These are phyloP conservation scores for Zapus hudsonius DNA, from an alignment of 2,113 vertebrate genomes.

Conservation along the genomic window DNA sequence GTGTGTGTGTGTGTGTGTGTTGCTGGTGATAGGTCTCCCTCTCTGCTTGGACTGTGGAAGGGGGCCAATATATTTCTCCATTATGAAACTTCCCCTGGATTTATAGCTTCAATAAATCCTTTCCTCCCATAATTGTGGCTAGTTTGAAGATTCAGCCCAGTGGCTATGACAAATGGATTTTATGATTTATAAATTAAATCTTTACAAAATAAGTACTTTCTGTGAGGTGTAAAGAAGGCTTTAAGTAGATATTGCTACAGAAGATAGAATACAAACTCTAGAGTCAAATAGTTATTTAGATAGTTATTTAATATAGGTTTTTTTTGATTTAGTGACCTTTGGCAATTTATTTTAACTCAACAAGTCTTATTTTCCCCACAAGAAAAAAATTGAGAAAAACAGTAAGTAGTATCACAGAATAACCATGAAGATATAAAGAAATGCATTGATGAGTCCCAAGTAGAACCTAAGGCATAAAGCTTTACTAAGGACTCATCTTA, in stretches of 20 bases:
- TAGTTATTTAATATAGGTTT: too few species aligned
- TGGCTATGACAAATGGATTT: too few species aligned
- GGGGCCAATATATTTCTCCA: too few species aligned
- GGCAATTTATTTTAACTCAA: not conserved
- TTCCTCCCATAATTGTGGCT: too few species aligned
- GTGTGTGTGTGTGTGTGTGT: too few species aligned
- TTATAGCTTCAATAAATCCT: too few species aligned
- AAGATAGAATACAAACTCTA: not conserved
- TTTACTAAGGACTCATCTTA: not conserved
- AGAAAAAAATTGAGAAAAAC: conserved; percentile 12
- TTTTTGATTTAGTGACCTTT: not conserved
- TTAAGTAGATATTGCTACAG: not conserved
- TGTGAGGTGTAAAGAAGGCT: not conserved
- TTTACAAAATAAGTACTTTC: not conserved
- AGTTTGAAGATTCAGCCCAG: too few species aligned
- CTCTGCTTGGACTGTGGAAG: too few species aligned
- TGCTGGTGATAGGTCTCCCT: too few species aligned
- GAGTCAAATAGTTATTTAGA: not conserved
- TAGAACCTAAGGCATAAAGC: not conserved
- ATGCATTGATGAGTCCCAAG: not conserved
- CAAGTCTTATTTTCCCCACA: not conserved
- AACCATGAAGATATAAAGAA: conserved; percentile 9
- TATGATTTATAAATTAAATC: not conserved
- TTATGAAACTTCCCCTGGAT: too few species aligned
- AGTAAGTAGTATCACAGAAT: not conserved